Conservation (phyloP, 92 coral and sea anemone genomes). For the Blastomussa wellsi region DNA sequence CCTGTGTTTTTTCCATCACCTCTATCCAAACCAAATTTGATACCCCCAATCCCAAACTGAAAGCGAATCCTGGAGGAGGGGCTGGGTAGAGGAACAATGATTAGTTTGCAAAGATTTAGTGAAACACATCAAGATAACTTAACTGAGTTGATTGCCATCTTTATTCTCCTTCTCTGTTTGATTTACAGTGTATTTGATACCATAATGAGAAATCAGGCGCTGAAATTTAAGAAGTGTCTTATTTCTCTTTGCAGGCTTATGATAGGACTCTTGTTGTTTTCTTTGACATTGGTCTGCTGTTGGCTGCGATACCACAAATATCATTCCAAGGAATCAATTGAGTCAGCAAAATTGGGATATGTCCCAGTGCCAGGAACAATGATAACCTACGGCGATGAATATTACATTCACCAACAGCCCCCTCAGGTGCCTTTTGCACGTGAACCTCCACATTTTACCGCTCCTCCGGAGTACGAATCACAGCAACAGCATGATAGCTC, state of each 20-base stretch:
- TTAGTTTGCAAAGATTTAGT: too few relatives aligned
- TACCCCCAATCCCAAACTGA: not conserved
- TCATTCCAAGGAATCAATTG: slow-evolving; percentile 36
- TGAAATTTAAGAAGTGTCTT: too few relatives aligned
- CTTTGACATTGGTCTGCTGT: slow-evolving; percentile 65
- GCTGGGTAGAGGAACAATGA: too few relatives aligned
- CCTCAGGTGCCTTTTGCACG: slow-evolving; percentile 42
- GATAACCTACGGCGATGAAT: slow-evolving; percentile 61
- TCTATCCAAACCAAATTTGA: not conserved
- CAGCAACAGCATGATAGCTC: slow-evolving; percentile 33
- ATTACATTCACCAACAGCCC: slow-evolving; percentile 76
- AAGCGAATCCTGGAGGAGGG: not conserved
- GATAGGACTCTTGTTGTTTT: slow-evolving; percentile 64
- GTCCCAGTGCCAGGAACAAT: slow-evolving; percentile 58
- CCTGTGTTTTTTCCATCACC: not conserved
- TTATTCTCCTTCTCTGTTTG: not conserved
- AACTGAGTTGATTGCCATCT: not conserved
- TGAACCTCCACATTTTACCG: slow-evolving; percentile 29
- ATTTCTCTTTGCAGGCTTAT: slow-evolving; percentile 52
- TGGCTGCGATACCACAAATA: slow-evolving; percentile 67
- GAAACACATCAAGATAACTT: too few relatives aligned
- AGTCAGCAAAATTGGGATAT: slow-evolving; percentile 53
- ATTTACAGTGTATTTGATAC: not conserved
- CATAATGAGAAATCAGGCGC: not conserved
- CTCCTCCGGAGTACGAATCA: slow-evolving; percentile 18